Percentiles rank a stretch among this genome's conserved stretches.
Evolutionary conservation across 2,888 invertebrate genomes (phyloP).

Genomic region (Rhodophaea formosa): DNA sequence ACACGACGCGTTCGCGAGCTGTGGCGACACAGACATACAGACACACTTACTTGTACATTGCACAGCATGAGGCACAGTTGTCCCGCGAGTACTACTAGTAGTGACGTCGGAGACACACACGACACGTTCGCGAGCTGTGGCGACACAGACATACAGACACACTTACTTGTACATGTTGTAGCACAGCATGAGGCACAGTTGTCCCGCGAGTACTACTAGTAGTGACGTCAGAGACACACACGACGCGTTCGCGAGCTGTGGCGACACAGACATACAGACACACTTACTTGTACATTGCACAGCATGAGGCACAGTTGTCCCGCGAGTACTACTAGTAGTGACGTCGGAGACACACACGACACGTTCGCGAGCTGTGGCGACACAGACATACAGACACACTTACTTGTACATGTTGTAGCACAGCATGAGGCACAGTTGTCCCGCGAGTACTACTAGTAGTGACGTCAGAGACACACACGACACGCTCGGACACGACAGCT

Average conservation of each 20-base stretch:
- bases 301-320: constrained; percentile 87
- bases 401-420: constrained; percentile 89
- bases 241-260: too few relatives aligned
- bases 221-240: too few relatives aligned
- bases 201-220: constrained; percentile 78
- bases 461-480: constrained; percentile 80
- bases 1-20: too few relatives aligned
- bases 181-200: constrained; percentile 87
- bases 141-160: too few relatives aligned
- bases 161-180: constrained; percentile 90
- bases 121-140: too few relatives aligned
- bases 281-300: constrained; percentile 90
- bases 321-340: constrained; percentile 85
- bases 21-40: not conserved
- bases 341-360: constrained; percentile 85
- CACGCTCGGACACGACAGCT: constrained; percentile 80
- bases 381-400: too few relatives aligned
- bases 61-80: constrained; percentile 88
- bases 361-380: too few relatives aligned
- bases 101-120: constrained; percentile 84
- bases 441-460: constrained; percentile 65
- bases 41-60: constrained; percentile 88
- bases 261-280: not conserved
- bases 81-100: constrained; percentile 84
- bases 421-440: constrained; percentile 87